Conservation (phyloP, 2,888 invertebrate species). For the Rotaria sp. region DNA sequence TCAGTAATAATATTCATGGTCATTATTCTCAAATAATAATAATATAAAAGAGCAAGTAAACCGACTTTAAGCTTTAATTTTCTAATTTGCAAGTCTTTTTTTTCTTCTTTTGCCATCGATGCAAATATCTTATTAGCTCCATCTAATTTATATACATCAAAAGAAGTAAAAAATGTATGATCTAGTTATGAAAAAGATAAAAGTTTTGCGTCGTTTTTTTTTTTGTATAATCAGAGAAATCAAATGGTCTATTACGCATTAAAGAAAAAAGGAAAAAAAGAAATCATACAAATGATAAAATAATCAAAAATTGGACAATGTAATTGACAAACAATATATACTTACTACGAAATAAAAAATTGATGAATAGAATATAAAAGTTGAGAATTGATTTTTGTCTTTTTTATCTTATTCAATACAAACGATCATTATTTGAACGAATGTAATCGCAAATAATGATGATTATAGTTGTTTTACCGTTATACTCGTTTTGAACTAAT, state of each 20-base stretch:
- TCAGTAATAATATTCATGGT: not conserved
- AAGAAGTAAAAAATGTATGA: not conserved
- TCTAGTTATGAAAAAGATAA: not conserved
- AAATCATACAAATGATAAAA: not conserved
- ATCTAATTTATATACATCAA: no score
- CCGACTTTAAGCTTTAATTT: not conserved
- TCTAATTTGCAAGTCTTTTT: not conserved
- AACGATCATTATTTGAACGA: not conserved
- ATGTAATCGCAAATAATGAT: not conserved
- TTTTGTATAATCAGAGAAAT: not conserved
- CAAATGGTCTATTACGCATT: not conserved
- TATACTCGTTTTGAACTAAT: not conserved
- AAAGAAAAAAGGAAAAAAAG: not conserved
- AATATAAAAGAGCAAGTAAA: not conserved
- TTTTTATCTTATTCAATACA: not conserved
- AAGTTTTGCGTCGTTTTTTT: not conserved
- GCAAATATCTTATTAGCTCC: no score
- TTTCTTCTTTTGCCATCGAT: not conserved
- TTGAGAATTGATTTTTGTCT: not conserved
- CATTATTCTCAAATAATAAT: not conserved
- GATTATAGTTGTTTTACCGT: not conserved
- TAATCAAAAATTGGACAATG: not conserved
- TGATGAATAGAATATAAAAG: not conserved
- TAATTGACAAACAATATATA: not conserved
- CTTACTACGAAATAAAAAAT: not conserved